These are phyloP conservation scores for Cartodere bifasciata DNA, from an alignment of 2,888 invertebrate species.

Conservation along the genomic window DNA sequence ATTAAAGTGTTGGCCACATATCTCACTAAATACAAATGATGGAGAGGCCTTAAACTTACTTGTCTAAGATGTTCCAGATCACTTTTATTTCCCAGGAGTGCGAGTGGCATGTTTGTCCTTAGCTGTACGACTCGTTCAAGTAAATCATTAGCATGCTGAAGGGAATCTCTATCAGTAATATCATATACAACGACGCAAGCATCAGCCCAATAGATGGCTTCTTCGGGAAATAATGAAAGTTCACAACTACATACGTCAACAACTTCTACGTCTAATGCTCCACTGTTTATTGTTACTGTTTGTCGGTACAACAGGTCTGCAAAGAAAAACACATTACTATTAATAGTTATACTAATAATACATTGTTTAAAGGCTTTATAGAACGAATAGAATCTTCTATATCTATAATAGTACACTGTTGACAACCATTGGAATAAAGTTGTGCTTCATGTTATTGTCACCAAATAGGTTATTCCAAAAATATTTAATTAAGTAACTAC, in stretches of 20 bases:
- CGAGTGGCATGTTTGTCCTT: conserved; percentile 38
- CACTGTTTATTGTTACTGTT: conserved; percentile 58
- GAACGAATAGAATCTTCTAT: too few relatives aligned
- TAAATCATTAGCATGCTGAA: conserved; percentile 54
- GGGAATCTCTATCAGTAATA: conserved; percentile 58
- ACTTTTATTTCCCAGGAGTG: conserved; percentile 65
- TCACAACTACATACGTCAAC: conserved; percentile 68
- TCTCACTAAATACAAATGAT: too few relatives aligned
- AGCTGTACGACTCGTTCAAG: conserved; percentile 43
- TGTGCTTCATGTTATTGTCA: too few relatives aligned
- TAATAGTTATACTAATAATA: too few relatives aligned
- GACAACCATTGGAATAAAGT: too few relatives aligned
- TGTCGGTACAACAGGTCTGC: conserved; percentile 66
- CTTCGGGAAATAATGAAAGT: conserved; percentile 36
- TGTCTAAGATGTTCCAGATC: conserved; percentile 67
- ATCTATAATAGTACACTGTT: too few relatives aligned
- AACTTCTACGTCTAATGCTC: conserved; percentile 62
- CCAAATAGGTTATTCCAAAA: too few relatives aligned
- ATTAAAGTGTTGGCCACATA: too few relatives aligned
- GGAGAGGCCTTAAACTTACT: too few relatives aligned
- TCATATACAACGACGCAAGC: conserved; percentile 67
- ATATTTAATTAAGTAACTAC: too few relatives aligned
- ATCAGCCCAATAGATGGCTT: conserved; percentile 64
- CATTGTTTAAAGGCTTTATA: too few relatives aligned
- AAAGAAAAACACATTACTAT: conserved; percentile 28